Conservation (phyloP, 37 sponge, comb jelly and placozoan species). For the Lycopodina hypogea region DNA sequence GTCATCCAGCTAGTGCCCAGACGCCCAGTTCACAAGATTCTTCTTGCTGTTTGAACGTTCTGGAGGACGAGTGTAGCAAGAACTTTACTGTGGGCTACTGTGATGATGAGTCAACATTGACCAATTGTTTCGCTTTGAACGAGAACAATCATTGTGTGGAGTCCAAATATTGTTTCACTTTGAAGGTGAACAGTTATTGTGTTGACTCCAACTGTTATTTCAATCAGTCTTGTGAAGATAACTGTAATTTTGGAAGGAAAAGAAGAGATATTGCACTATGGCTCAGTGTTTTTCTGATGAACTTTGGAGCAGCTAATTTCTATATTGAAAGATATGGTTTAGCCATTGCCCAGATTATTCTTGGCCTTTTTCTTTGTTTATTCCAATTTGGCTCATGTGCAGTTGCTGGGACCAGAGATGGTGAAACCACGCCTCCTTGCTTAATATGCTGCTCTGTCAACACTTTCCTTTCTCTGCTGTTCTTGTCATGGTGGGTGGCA, state of each 20-base stretch:
- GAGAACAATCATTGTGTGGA: no score
- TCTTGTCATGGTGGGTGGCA: constrained; percentile 82
- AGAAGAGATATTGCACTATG: constrained; percentile 51
- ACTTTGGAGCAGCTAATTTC: constrained; percentile 84
- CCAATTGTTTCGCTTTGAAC: no score
- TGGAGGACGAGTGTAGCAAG: no score
- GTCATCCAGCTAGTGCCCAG: no score
- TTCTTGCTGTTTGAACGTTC: no score
- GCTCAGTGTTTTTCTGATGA: constrained; percentile 69
- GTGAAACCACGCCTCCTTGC: constrained; percentile 37
- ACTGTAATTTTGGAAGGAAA: constrained; percentile 26
- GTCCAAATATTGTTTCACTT: constrained; percentile 5
- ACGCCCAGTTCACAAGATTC: no score
- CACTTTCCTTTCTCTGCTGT: constrained; percentile 42
- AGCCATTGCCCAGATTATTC: constrained; percentile 72
- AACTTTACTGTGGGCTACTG: no score
- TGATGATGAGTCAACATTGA: no score
- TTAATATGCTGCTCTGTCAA: constrained; percentile 59
- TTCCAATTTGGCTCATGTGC: constrained; percentile 71
- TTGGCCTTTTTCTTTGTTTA: constrained; percentile 55
- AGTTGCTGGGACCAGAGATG: constrained; percentile 27
- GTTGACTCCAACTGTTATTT: constrained; percentile 10
- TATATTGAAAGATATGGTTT: constrained; percentile 66
- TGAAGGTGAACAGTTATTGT: constrained; percentile 7
- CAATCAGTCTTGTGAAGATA: neutral